phyloP scores from a whole-genome alignment of 2,113 vertebrate genomes.

The Caracal caracal region DNA sequence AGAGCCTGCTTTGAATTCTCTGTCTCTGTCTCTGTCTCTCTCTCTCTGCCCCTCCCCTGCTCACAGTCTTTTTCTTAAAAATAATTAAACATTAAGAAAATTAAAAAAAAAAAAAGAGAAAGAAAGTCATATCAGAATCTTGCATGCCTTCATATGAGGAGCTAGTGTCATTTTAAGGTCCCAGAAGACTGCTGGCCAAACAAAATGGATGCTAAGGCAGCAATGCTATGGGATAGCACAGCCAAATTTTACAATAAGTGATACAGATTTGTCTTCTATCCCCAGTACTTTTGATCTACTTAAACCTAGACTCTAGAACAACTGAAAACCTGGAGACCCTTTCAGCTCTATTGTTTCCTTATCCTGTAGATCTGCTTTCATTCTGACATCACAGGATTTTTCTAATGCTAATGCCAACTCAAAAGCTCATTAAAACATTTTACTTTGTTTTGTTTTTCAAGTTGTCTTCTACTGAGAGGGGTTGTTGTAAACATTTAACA shows the following conservation, averaged over 20 bases:
- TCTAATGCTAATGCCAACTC: background rate
- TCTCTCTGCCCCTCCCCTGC: too few relatives aligned
- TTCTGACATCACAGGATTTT: background rate
- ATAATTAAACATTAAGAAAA: too few relatives aligned
- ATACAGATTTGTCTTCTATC: background rate
- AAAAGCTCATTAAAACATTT: background rate
- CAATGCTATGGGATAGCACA: too few relatives aligned
- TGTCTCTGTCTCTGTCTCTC: too few relatives aligned
- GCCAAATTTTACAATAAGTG: background rate
- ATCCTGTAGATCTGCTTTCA: background rate
- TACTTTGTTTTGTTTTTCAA: background rate
- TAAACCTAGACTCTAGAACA: background rate
- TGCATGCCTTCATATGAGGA: background rate
- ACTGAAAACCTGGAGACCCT: background rate
- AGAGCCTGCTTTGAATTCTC: too few relatives aligned
- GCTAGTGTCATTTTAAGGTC: background rate
- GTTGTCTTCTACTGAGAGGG: background rate
- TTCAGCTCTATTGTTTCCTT: background rate
- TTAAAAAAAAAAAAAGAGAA: too few relatives aligned
- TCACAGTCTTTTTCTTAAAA: too few relatives aligned
- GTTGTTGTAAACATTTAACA: background rate
- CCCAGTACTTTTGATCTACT: background rate
- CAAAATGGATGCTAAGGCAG: too few relatives aligned
- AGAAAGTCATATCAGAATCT: background rate
- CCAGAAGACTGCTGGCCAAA: background rate